Percentiles rank a stretch among this genome's conserved stretches.
These are phyloP conservation scores for Telmatherina bonti DNA, from an alignment of 2,797 vertebrate species.

Conservation along the genomic window DNA sequence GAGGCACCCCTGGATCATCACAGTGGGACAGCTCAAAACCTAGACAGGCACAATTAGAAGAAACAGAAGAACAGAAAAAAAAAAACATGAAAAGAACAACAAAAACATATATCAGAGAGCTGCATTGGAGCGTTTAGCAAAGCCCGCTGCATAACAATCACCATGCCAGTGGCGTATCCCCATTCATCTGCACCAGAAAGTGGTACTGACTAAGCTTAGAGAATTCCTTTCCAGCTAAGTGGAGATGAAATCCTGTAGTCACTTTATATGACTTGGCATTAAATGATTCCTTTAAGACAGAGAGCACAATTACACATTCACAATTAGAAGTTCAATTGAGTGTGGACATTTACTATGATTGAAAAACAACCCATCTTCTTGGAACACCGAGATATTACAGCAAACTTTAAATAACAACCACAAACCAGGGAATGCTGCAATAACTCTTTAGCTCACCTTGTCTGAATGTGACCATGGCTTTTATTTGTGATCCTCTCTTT, in stretches of 20 bases:
- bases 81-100: background rate
- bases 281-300: conserved; percentile 60
- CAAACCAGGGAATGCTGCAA: conserved; percentile 48
- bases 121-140: conserved; percentile 2
- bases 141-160: conserved; percentile 7
- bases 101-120: background rate
- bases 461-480: conserved; percentile 59
- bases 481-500: conserved; percentile 44
- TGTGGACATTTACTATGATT: conserved; percentile 54
- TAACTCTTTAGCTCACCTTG: conserved; percentile 45
- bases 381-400: conserved; percentile 28
- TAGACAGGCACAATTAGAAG: conserved; percentile 57
- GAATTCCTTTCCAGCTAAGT: conserved; percentile 58
- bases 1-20: conserved; percentile 95
- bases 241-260: conserved; percentile 49
- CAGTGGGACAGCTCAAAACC: conserved; percentile 98
- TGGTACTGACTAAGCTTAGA: conserved; percentile 56
- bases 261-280: conserved; percentile 56
- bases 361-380: conserved; percentile 42
- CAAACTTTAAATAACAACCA: conserved; percentile 48
- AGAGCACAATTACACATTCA: conserved; percentile 60
- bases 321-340: conserved; percentile 70
- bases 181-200: conserved; percentile 47
- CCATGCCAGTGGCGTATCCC: conserved; percentile 22
- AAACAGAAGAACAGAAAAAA: conserved; percentile 2